Conservation (phyloP, 2,797 vertebrate genomes). For the Urocyon cinereoargenteus region DNA sequence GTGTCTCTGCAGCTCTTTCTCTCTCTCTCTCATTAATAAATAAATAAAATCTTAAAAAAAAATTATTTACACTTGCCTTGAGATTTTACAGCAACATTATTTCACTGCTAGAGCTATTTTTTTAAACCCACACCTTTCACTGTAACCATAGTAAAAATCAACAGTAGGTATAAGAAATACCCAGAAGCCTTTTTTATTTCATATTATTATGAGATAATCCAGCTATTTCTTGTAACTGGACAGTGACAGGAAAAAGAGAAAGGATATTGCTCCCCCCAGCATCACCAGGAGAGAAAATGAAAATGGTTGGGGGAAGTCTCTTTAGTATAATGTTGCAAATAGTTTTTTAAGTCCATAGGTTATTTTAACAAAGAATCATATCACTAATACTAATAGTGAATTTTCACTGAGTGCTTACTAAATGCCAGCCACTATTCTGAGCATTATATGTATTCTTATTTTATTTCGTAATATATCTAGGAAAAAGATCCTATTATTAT, state of each 20-base stretch:
- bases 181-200: background rate
- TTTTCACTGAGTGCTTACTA: background rate
- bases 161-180: background rate
- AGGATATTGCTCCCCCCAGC: background rate
- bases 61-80: background rate
- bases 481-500: background rate
- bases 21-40: too few relatives aligned
- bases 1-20: too few relatives aligned
- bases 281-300: background rate
- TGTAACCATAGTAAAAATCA: background rate
- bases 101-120: background rate
- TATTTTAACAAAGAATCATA: conserved; percentile 20
- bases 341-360: background rate
- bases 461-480: background rate
- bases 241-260: background rate
- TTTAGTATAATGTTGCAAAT: background rate
- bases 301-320: background rate
- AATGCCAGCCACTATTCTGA: background rate
- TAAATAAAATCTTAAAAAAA: too few relatives aligned
- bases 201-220: background rate
- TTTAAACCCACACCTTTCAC: background rate
- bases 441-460: background rate
- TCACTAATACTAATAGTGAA: background rate
- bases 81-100: conserved; percentile 14
- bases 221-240: conserved; percentile 15